Base-by-base conservation (phyloP, 2,888 invertebrate genomes). In the Lasioglossum zephyrum region DNA sequence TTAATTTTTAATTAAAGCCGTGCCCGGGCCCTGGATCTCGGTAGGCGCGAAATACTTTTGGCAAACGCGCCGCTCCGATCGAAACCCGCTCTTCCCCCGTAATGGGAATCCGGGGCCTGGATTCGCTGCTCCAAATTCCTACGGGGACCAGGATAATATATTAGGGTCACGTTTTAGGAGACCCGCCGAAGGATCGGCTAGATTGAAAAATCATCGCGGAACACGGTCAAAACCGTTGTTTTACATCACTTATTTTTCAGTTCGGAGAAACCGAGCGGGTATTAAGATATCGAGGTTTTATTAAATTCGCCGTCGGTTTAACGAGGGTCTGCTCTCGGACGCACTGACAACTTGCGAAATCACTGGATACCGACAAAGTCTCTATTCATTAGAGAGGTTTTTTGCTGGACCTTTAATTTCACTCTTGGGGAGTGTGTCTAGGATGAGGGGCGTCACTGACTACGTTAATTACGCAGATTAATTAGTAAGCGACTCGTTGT, bases 1-100 rank as follows among this genome's bases (percentile, higher is more conserved):
- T 94, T 94, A 93, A 94, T 93, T 94, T 94, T 95, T 95, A 94
- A 95, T 94, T 94, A 94, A 94, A 92, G 39, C 89, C 91, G 73
- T 70, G 81, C 76, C 79, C 63, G 73, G 60, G 16, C 73, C 78
- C 70, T 31, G 22, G 80, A 82, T 60, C 81, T 79, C 84, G 86
- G 78, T 88, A 88, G 86, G 88, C 88, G 88, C 86, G 88, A 91
- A 90, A 89, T 86, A 78, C 82, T 89, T 76, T 84, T 84, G 84
- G 75, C 87, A 89, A 85, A 86, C 80, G 77, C 81, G 89, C 78
- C 82, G 81, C 69, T 73, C 76, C 83, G 53, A 81, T 77, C 85
- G 74, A 78, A 69, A 39, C 57, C n/a, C 39, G 22, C 69, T 39
- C 69, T 22, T 36, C 69, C 66, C 74, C 36, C 44, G 63, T 81